Base-by-base conservation (phyloP, 2,888 invertebrate genomes). In the Athetis lepigone region DNA sequence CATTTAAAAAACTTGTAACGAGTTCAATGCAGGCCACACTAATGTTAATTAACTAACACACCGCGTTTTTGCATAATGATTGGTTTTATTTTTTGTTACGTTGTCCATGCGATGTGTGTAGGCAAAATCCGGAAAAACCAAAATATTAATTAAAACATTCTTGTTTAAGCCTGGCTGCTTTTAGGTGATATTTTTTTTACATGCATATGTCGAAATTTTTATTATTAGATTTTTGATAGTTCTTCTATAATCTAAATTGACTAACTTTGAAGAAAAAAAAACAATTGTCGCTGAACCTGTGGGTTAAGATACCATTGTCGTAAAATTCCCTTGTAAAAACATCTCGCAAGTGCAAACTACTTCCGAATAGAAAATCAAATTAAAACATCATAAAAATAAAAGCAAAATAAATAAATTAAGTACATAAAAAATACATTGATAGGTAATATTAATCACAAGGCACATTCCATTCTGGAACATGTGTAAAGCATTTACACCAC, bases 371-470 rank as follows among this genome's bases (percentile, higher is more conserved):
- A 18, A 67, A 72, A 43, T 46, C 21, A 50, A 58, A 57, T 47
- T 39, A 13, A 57, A 45, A 52, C 21, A 72, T 45, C 13, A 50
- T 55, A 46, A 37, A 29, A 25, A 27, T 40, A 42, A 52, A 64
- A 72, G 76, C 71, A 25, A 52, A 46, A 70, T 52, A 75, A 56
- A 55, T 70, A 70, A 40, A 73, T 70, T 56, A 40, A 51, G 4
- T 40, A 62, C 33, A 43, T 45, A 43, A 21, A 27, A 42, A 23
- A 50, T 46, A 64, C 49, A 75, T 43, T 36, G 19, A 63, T 25
- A 33, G 8, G 33, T 33, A 19, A 58, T 57, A 63, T 62, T 70
- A 51, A 45, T 67, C 49, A 80, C 66, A 68, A 56, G 27, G 55
- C 68, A 67, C 11, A 40, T 66, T 56, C 65, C 40, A 55, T 27